These are phyloP conservation scores for Simalia tracyae DNA, from an alignment of 2,797 vertebrate species.

Conservation along the genomic window DNA sequence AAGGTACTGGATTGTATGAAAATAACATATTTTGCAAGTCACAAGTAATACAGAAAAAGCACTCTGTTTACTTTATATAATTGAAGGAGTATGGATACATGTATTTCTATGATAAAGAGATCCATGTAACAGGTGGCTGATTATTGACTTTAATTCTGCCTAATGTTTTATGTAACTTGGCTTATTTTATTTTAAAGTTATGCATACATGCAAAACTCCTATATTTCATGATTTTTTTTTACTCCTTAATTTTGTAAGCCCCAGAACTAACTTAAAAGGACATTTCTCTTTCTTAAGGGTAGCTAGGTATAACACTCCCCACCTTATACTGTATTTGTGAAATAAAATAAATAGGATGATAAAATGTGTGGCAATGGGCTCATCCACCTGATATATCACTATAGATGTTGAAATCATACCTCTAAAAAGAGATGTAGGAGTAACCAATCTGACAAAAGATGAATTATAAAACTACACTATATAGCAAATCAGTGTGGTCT, in stretches of 20 bases:
- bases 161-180: no score
- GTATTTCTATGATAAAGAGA: not conserved
- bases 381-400: not conserved
- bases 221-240: not conserved
- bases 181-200: no score
- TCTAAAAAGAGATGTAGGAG: not conserved
- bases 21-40: constrained; percentile 27
- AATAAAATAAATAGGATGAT: not conserved
- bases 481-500: no score
- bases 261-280: not conserved
- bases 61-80: not conserved
- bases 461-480: no score
- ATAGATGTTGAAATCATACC: not conserved
- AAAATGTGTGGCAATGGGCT: not conserved
- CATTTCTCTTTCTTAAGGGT: not conserved
- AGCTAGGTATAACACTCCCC: not conserved
- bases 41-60: not conserved
- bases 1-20: constrained; percentile 11
- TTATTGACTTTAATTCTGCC: constrained; percentile 17
- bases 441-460: not conserved
- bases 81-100: not conserved
- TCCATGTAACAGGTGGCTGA: constrained; percentile 26
- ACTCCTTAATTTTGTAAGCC: not conserved
- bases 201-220: not conserved
- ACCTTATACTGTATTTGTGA: not conserved